Evolutionary conservation across 2,797 vertebrate genomes (phyloP).

Genomic region (Bradypus variegatus): DNA sequence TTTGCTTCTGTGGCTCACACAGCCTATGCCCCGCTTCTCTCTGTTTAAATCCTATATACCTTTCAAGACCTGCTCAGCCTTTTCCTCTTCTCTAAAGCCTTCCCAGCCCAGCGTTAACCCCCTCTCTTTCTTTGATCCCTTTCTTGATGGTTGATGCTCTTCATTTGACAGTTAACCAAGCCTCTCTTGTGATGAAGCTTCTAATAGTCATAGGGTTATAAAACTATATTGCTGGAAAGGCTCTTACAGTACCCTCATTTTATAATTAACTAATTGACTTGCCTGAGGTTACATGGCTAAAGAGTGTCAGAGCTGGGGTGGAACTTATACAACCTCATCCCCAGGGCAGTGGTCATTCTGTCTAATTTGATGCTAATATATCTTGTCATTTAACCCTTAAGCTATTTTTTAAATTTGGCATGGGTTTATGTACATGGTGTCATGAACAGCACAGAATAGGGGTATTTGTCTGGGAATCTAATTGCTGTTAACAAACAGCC

Average conservation of each 20-base stretch:
- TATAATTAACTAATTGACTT: background rate
- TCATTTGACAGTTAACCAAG: background rate
- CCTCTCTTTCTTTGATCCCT: background rate
- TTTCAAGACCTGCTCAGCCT: background rate
- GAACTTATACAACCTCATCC: background rate
- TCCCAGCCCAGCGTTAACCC: background rate
- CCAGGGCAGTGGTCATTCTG: background rate
- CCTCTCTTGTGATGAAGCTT: background rate
- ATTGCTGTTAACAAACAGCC: background rate
- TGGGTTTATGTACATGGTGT: background rate
- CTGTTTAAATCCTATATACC: background rate
- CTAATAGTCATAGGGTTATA: background rate
- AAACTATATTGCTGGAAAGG: background rate
- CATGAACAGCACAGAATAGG: background rate
- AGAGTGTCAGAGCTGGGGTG: background rate
- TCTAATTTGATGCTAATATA: background rate
- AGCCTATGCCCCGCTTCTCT: background rate
- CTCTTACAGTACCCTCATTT: background rate
- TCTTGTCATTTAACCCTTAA: background rate
- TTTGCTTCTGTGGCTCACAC: background rate
- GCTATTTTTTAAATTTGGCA: background rate
- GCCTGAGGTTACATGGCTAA: background rate
- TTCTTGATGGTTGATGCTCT: background rate
- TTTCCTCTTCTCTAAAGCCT: background rate
- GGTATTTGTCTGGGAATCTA: background rate